Conservation (phyloP, 2,797 vertebrate genomes). For the Sebastes itinus region DNA sequence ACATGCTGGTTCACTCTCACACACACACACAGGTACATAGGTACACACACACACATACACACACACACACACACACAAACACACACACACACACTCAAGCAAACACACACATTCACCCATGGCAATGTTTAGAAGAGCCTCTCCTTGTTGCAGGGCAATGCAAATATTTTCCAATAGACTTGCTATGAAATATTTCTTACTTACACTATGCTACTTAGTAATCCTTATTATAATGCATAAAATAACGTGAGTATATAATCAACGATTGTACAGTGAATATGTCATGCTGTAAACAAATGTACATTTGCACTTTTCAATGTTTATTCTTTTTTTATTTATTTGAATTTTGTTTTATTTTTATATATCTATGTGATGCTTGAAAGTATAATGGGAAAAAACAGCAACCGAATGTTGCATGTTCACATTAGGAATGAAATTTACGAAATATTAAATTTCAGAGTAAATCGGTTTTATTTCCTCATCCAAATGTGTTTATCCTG, state of each 20-base stretch:
- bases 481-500: constrained; percentile 33
- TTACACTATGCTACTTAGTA: constrained; percentile 84
- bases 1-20: constrained; percentile 26
- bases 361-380: constrained; percentile 76
- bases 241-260: constrained; percentile 83
- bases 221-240: constrained; percentile 83
- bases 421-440: constrained; percentile 65
- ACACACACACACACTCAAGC: constrained; percentile 2
- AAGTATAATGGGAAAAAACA: constrained; percentile 64
- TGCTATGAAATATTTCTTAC: constrained; percentile 82
- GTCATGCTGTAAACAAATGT: constrained; percentile 85
- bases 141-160: constrained; percentile 80
- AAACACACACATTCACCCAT: constrained; percentile 37
- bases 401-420: constrained; percentile 78
- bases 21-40: background rate
- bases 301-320: constrained; percentile 83
- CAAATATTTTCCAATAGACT: constrained; percentile 81
- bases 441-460: constrained; percentile 50
- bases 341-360: constrained; percentile 79
- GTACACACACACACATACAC: background rate
- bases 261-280: constrained; percentile 84
- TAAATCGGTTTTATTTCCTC: constrained; percentile 50
- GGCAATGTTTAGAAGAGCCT: constrained; percentile 71
- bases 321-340: constrained; percentile 74
- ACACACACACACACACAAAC: constrained; percentile 25